These are phyloP conservation scores for Keiferia lycopersicella DNA, from an alignment of 2,888 invertebrate genomes.

Conservation along the genomic window DNA sequence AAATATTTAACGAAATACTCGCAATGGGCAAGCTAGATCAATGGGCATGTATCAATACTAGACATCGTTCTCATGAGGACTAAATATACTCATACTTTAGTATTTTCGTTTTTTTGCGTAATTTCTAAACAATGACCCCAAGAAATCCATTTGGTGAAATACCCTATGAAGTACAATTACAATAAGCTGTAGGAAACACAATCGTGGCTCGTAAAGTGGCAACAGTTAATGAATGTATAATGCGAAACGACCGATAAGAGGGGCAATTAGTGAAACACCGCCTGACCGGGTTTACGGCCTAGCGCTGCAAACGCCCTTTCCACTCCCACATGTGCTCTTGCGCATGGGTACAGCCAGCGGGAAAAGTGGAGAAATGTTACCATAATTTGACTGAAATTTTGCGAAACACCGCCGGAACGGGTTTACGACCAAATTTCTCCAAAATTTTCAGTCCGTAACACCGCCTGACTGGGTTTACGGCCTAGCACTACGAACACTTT, in stretches of 20 bases:
- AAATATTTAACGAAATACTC: no score
- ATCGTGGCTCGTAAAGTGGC: conserved; percentile 60
- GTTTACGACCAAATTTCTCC: neutral
- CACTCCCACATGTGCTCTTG: neutral
- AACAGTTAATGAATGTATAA: conserved; percentile 68
- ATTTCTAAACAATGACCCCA: neutral
- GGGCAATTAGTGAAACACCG: conserved; percentile 64
- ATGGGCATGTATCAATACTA: no score
- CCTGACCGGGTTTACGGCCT: conserved; percentile 1
- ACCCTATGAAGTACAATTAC: conserved; percentile 29
- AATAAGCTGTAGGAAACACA: conserved; percentile 53
- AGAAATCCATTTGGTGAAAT: neutral
- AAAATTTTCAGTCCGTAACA: no score
- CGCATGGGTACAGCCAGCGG: neutral
- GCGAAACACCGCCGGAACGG: neutral
- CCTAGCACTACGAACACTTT: neutral
- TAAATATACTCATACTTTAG: no score
- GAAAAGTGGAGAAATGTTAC: neutral
- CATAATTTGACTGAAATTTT: neutral
- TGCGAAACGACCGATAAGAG: conserved; percentile 65
- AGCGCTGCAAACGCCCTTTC: neutral
- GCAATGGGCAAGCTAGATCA: no score
- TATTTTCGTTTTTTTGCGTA: no score
- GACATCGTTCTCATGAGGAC: no score
- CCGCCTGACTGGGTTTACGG: neutral